Base-by-base conservation (phyloP, 2,797 vertebrate species). In the Sphenodon punctatus region DNA sequence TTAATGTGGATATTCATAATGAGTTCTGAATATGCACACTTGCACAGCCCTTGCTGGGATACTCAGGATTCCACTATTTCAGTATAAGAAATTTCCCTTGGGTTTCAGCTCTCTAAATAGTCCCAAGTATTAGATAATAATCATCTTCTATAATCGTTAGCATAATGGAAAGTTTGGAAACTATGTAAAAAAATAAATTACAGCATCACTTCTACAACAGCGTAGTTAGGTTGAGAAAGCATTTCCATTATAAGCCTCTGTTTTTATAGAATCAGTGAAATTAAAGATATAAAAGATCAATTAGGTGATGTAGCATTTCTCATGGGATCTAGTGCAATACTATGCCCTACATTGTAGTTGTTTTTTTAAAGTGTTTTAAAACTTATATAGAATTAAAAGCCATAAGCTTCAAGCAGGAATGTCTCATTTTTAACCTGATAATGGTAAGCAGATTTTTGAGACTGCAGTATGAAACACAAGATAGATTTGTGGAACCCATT, bases 111-210 rank as follows among this genome's bases (percentile, higher is more conserved):
- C 41, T 63, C 34, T 38, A 22, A 36, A 14, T 6, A 5, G 15
- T 14, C 25, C 27, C 9, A 69, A 89, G 10, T 36, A 79, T 10
- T 16, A 70, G 10, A 68, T 13, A 73, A 88, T 79, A 71, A 49
- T 55, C 0, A 42, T 49, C 56, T 56, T 56, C 51, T 49, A 23
- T 5, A 75, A 6, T 0, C 1, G 2, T 17, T 76, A 64, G 53
- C 23, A 2, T 56, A 25, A 82, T 32, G 17, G 63, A 69, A 53
- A 15, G 10, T 2, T 10, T 56, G 5, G 42, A 23, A n/a, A n/a
- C n/a, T n/a, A n/a, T n/a, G n/a, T n/a, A n/a, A n/a, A 11, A 10
- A 75, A 75, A 20, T 14, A 67, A 53, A 27, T 59, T 4, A 4
- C 42, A 16, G n/a, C 4, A 2, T 27, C 30, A 30, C 3, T 77